Conservation (phyloP, 2,888 invertebrate genomes). For the Auanema sp. region DNA sequence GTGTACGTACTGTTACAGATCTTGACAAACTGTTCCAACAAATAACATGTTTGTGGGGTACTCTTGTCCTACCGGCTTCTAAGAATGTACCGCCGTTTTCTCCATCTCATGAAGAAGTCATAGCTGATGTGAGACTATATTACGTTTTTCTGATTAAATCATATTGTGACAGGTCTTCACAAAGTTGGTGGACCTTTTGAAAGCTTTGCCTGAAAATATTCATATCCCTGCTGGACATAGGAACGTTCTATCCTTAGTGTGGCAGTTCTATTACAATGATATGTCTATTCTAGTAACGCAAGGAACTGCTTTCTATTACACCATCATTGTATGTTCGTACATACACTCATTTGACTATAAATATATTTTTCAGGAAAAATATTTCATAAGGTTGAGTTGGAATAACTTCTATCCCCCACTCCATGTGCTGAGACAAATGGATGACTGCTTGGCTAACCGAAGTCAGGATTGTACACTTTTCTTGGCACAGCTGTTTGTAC, state of each 20-base stretch:
- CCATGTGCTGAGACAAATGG: constrained; percentile 35
- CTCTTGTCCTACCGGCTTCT: constrained; percentile 50
- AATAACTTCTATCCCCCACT: constrained; percentile 40
- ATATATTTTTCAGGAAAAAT: constrained; percentile 7
- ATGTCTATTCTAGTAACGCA: constrained; percentile 40
- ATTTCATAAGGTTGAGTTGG: constrained; percentile 40
- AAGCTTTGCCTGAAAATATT: constrained; percentile 50
- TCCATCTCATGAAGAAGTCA: constrained; percentile 40
- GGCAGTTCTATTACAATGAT: constrained; percentile 52
- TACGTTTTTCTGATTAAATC: too few relatives aligned
- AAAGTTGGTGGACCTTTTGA: constrained; percentile 47
- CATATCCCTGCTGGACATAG: constrained; percentile 49
- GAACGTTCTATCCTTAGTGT: constrained; percentile 49
- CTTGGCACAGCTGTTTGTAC: constrained; percentile 52
- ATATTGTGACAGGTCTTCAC: constrained; percentile 23
- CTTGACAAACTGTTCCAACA: constrained; percentile 44
- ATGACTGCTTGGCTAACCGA: constrained; percentile 29
- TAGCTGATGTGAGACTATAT: constrained; percentile 14
- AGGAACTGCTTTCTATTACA: constrained; percentile 42
- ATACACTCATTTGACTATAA: constrained; percentile 12
- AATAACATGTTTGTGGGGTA: constrained; percentile 41
- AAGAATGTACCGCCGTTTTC: constrained; percentile 56
- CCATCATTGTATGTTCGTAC: constrained; percentile 31
- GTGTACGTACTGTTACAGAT: constrained; percentile 26
- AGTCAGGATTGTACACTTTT: constrained; percentile 50